Base-by-base conservation (phyloP, 2,113 vertebrate genomes). In the Ceuthmochares aereus region DNA sequence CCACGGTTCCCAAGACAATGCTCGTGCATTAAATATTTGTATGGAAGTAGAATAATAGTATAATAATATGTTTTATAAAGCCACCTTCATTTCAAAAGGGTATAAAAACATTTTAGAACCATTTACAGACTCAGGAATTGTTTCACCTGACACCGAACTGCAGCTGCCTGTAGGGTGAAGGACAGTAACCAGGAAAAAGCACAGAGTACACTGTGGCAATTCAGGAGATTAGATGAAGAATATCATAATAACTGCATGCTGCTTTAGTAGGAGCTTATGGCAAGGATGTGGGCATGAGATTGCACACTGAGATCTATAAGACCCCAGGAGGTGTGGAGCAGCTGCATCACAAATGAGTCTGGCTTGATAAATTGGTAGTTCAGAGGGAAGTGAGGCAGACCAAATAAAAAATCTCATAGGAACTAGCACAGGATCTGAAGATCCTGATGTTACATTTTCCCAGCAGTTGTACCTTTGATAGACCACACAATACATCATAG, bases 311-410 rank as follows among this genome's bases (percentile, higher is more conserved):
- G 91, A 89, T 76, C 86, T 73, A 43, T 51, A 29, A 70, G 72
- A 74, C 80, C 92, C 78, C 90, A 12, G 34, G 89, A 95, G 92
- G 96, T 26, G 47, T 4, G 19, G 74, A 94, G 87, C 85, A 93
- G 91, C 90, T 95, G 82, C 75, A 77, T 91, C 87, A 72, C 94
- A 73, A 92, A 87, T 78, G 84, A 81, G 70, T 29, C 85, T 74
- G 58, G 40, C 49, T 51, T 87, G 91, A 95, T 87, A 54, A 93
- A 90, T 68, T 18, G 59, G 13, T 30, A 30, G 47, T 58, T 79
- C 77, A 69, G 90, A 90, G 85, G 85, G 72, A 92, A 45, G 3
- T 36, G 66, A 77, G 76, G 84, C 34, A 93, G 55, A 11, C 40
- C 40, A 70, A 67, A 42, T 10, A 14, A 9, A 54, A 91, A 91